phyloP scores from a whole-genome alignment of 2,113 vertebrate species.

The Daphoenositta chrysoptera region DNA sequence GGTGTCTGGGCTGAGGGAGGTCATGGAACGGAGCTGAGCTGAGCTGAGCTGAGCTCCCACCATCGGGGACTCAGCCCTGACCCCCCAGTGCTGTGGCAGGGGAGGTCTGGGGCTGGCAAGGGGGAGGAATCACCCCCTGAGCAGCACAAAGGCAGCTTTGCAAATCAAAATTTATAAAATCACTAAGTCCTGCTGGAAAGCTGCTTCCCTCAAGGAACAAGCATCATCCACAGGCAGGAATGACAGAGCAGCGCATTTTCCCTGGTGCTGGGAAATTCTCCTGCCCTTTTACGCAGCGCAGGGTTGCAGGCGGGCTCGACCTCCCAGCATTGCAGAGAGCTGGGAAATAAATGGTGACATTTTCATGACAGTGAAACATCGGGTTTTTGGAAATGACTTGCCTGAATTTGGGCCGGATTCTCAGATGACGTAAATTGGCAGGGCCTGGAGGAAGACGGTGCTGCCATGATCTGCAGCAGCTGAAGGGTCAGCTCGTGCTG shows the following conservation, averaged over 20 bases:
- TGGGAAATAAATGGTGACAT: neutral
- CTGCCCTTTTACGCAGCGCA: neutral
- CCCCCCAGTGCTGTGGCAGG: rapidly evolving
- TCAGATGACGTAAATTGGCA: constrained; percentile 21
- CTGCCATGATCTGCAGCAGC: neutral
- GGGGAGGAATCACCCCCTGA: neutral
- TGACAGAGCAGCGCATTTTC: neutral
- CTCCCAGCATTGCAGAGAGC: neutral
- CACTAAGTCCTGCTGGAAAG: neutral
- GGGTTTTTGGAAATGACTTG: constrained; percentile 2
- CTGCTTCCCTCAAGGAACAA: neutral
- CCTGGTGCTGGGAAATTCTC: neutral
- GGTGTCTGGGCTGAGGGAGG: neutral
- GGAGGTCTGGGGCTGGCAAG: neutral
- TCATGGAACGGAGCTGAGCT: neutral
- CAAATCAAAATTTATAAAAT: neutral
- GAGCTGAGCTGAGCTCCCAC: neutral
- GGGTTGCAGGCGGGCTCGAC: neutral
- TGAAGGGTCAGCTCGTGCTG: neutral
- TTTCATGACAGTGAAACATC: neutral
- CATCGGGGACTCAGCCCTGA: rapidly evolving
- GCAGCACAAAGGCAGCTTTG: neutral
- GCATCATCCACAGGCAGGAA: neutral
- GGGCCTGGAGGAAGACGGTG: neutral
- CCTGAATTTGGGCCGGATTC: neutral